Conservation (phyloP, 2,113 vertebrate genomes). For the Heteronetta atricapilla region DNA sequence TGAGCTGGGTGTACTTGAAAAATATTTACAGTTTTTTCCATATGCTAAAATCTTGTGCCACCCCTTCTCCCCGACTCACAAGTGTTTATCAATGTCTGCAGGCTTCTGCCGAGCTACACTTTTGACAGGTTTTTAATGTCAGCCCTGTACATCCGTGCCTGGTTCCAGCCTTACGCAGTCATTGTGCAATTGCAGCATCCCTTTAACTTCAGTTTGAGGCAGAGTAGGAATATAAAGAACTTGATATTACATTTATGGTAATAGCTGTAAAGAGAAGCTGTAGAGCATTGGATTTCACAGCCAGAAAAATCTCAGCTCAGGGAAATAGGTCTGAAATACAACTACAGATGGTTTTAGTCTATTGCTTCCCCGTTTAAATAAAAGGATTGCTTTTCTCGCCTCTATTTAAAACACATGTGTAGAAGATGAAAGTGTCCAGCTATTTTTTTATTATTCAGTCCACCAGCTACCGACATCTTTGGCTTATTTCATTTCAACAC, state of each 20-base stretch:
- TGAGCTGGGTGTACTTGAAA: not conserved
- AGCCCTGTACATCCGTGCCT: not conserved
- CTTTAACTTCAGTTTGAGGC: conserved; percentile 53
- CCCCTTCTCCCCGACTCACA: not conserved
- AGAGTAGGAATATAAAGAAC: conserved; percentile 65
- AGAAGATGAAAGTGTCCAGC: conserved; percentile 71
- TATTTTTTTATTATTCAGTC: conserved; percentile 74
- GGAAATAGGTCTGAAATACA: conserved; percentile 72
- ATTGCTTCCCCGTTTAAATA: conserved; percentile 67
- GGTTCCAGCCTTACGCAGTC: conserved; percentile 12
- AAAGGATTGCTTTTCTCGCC: conserved; percentile 71
- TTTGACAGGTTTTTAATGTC: conserved; percentile 42
- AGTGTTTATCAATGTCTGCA: not conserved
- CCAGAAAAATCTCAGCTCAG: conserved; percentile 61
- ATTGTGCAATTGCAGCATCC: conserved; percentile 30
- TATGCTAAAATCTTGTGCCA: not conserved
- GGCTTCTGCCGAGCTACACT: not conserved
- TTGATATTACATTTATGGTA: conserved; percentile 65
- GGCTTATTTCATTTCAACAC: conserved; percentile 62
- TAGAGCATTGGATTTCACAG: conserved; percentile 67
- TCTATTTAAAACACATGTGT: conserved; percentile 72
- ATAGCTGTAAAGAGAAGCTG: conserved; percentile 63
- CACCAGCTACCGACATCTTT: conserved; percentile 65
- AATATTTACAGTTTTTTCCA: not conserved
- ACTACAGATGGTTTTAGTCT: conserved; percentile 64